Evolutionary conservation across 1,140 invertebrate species (phyloP), one percentile per base, ranked within the genome.

Genomic region (Aleiodes sp.): DNA sequence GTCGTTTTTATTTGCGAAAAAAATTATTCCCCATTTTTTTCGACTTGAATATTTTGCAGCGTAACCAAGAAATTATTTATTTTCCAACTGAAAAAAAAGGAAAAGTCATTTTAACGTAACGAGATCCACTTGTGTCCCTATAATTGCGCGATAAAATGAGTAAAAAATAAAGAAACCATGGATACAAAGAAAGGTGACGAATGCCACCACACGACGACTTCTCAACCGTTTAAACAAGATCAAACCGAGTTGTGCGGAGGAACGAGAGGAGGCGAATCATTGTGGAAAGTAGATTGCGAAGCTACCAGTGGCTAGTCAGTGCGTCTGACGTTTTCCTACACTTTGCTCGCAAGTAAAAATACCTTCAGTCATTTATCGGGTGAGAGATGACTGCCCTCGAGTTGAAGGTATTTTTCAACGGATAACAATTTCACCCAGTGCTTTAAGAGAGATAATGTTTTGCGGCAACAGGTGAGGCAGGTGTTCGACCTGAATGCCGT

Each of bases 381-480:
- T 79, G 78, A 78, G 75, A 77, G 80, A 80, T 80, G 78, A 81
- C 73, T 78, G 71, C 73, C 70, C 72, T 39, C 66, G 16, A 10
- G n/a, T n/a, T 64, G 56, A 29, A 70, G 59, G 70, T 64, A 72
- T 70, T 71, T 65, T n/a, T n/a, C n/a, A n/a, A 71, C 66, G 31
- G 31, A 63, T 65, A 46, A 65, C 61, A 31, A 19, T 19, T 29
- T n/a, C 10, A 7, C 28, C 8, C 64, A 66, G 59, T 37, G 31
- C n/a, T n/a, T n/a, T n/a, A n/a, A n/a, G 52, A 71, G 70, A 74
- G 82, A 85, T 84, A 85, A 84, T 84, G 84, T 85, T 85, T 85
- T 85, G 83, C 81, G 73, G 84, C 84, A 85, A 86, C 84, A 86
- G 84, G 84, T 86, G 84, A 85, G 77, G 80, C 84, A 86, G 84